Evolutionary conservation across 2,797 vertebrate genomes (phyloP).

Genomic region (Paedocypris micromegethes): DNA sequence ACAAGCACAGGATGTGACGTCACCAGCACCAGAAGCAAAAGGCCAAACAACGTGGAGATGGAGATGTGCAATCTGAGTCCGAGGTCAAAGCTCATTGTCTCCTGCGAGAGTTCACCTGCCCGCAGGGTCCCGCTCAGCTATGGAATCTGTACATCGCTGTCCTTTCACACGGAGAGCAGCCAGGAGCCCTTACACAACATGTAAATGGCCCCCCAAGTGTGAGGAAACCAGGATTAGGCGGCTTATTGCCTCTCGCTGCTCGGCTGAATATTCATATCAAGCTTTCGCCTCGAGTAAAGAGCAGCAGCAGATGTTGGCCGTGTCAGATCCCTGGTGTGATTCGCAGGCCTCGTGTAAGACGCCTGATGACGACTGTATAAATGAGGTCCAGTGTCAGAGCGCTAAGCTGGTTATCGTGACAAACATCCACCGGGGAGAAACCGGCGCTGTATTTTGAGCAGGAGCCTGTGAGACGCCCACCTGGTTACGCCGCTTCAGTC

Average conservation of each 20-base stretch:
- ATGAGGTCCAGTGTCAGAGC: slow-evolving; percentile 62
- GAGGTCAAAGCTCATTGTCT: slow-evolving; percentile 39
- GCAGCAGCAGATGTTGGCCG: slow-evolving; percentile 56
- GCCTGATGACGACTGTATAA: slow-evolving; percentile 55
- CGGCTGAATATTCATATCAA: slow-evolving; percentile 65
- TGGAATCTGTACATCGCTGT: slow-evolving; percentile 10
- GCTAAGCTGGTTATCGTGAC: slow-evolving; percentile 60
- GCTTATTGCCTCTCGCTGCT: slow-evolving; percentile 56
- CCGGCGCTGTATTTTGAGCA: slow-evolving; percentile 57
- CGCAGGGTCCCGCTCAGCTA: slow-evolving; percentile 18
- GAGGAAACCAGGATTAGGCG: slow-evolving; percentile 53
- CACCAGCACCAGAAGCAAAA: slow-evolving; percentile 29
- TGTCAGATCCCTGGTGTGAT: slow-evolving; percentile 51
- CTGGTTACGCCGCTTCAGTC: slow-evolving; percentile 53
- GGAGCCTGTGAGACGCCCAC: slow-evolving; percentile 63
- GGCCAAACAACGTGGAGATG: slow-evolving; percentile 29
- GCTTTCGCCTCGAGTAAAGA: slow-evolving; percentile 52
- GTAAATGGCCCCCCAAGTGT: slow-evolving; percentile 48
- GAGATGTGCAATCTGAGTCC: slow-evolving; percentile 28
- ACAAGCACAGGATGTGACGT: slow-evolving; percentile 6
- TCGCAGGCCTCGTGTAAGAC: slow-evolving; percentile 54
- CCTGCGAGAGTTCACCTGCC: slow-evolving; percentile 17
- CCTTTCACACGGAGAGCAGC: not conserved
- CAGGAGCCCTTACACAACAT: slow-evolving; percentile 43
- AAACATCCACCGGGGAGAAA: slow-evolving; percentile 65